A percentile compares a stretch with the other conserved stretches of the same genome.
Evolutionary conservation across 35 echinoderm and acorn worm species (phyloP).

Genomic region (Ophiothrix spiculata): DNA sequence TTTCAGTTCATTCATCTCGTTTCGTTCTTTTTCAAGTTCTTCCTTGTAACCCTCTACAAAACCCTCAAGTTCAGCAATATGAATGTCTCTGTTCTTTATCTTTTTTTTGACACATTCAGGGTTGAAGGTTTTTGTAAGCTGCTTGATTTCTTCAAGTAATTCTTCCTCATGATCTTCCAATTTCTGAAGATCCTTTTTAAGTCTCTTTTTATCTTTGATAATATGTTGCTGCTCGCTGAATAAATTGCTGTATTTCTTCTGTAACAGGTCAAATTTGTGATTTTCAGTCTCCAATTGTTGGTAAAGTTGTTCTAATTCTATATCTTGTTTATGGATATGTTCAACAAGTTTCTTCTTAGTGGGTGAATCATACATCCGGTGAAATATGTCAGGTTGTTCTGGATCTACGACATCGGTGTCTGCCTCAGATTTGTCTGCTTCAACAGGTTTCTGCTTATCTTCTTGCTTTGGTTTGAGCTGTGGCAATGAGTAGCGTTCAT

Average conservation of each 20-base stretch:
- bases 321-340: background rate
- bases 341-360: background rate
- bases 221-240: background rate
- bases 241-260: background rate
- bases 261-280: background rate
- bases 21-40: background rate
- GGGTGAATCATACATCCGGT: background rate
- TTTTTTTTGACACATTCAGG: background rate
- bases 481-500: background rate
- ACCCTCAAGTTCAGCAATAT: background rate
- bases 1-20: background rate
- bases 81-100: background rate
- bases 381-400: background rate
- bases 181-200: background rate
- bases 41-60: background rate
- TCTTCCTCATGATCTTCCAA: background rate
- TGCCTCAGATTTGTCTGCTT: too few species aligned
- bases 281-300: background rate
- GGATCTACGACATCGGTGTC: background rate
- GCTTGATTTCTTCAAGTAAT: background rate
- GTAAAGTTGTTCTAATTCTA: background rate
- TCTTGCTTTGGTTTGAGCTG: background rate
- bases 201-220: background rate
- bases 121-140: background rate
- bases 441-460: too few species aligned